Conservation (phyloP, 2,113 vertebrate species). For the Aramus guarauna region DNA sequence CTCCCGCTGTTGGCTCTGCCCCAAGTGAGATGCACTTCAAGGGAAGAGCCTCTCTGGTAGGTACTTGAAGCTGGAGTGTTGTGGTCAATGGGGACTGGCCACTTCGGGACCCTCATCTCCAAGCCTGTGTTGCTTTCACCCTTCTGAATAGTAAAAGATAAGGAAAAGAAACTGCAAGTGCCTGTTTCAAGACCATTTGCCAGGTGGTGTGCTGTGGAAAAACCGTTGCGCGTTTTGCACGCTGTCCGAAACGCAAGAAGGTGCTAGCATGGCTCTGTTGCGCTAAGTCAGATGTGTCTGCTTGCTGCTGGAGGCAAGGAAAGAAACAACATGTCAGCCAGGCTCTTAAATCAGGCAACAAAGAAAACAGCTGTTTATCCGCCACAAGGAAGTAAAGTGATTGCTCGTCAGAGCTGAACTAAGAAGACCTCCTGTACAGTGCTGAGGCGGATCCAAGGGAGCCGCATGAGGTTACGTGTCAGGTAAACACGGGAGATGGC, state of each 20-base stretch:
- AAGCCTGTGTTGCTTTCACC: background rate
- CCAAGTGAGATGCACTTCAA: background rate
- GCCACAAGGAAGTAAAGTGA: background rate
- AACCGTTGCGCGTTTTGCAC: rapidly evolving
- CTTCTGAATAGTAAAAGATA: background rate
- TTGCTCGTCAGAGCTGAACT: background rate
- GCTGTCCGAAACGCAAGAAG: rapidly evolving
- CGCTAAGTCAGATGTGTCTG: background rate
- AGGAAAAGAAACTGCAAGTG: background rate
- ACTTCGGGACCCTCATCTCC: background rate
- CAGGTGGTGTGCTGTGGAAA: background rate
- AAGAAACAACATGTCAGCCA: background rate
- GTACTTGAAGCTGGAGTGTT: background rate
- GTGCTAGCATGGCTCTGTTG: background rate
- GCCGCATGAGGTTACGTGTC: rapidly evolving
- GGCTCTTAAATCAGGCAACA: background rate
- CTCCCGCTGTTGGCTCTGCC: rapidly evolving
- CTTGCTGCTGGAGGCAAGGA: background rate
- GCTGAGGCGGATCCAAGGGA: background rate
- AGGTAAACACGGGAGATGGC: background rate
- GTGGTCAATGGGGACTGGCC: rapidly evolving
- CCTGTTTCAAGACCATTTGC: background rate
- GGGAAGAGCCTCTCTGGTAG: background rate
- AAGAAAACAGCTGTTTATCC: background rate
- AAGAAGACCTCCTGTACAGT: background rate